These are phyloP conservation scores for Ciconia stormi DNA, from an alignment of 2,113 vertebrate genomes.

Conservation along the genomic window DNA sequence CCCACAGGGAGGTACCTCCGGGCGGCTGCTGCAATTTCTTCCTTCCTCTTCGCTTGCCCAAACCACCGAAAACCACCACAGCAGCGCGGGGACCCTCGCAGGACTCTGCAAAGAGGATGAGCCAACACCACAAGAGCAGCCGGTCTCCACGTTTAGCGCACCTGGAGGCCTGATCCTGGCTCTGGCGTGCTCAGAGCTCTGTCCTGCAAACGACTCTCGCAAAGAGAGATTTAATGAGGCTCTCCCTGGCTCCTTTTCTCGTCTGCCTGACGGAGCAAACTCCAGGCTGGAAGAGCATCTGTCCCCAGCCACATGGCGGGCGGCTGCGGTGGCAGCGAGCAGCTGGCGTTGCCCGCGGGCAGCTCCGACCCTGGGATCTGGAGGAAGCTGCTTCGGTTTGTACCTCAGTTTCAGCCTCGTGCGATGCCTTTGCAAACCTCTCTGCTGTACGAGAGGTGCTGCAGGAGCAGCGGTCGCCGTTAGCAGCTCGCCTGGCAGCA, in stretches of 20 bases:
- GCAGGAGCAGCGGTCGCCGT: neutral
- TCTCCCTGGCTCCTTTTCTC: neutral
- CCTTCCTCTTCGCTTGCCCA: accelerated
- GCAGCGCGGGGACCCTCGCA: accelerated
- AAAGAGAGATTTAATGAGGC: neutral
- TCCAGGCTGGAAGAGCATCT: neutral
- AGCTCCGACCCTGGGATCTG: neutral
- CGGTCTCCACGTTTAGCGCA: accelerated
- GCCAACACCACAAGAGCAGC: accelerated
- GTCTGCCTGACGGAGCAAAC: neutral
- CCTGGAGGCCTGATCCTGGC: accelerated
- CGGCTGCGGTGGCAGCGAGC: accelerated
- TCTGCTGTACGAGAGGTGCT: neutral
- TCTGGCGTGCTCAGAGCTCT: accelerated
- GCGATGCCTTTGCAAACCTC: neutral
- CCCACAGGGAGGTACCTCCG: neutral
- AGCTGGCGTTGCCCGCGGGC: neutral
- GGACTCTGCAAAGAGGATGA: neutral
- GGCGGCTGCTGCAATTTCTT: neutral
- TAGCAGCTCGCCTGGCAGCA: neutral
- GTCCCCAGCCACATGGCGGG: accelerated
- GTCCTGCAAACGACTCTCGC: accelerated
- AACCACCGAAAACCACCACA: accelerated
- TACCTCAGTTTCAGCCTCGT: accelerated
- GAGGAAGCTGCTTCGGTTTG: neutral